Conservation (phyloP, 2,888 invertebrate species). For the Parapristionchus giblindavisi region DNA sequence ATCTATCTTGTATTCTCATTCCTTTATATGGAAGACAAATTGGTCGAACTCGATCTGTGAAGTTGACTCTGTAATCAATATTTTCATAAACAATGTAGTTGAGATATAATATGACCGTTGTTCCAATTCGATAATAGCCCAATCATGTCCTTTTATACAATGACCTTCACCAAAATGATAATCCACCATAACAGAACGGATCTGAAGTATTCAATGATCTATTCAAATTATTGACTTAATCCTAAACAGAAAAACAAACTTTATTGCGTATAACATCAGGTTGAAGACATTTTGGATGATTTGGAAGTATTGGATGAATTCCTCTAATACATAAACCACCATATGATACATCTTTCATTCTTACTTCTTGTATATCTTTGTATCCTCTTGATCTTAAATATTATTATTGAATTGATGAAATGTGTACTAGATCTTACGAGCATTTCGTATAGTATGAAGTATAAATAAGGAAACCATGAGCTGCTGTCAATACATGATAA, state of each 20-base stretch:
- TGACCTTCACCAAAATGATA: conserved; percentile 54
- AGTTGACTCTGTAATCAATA: conserved; percentile 47
- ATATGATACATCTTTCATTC: conserved; percentile 47
- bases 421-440: conserved; percentile 5
- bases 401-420: background rate
- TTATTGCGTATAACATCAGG: conserved; percentile 51
- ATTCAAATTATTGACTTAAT: too few species aligned
- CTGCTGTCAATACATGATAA: conserved; percentile 66
- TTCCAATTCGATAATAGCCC: conserved; percentile 66
- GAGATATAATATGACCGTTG: conserved; percentile 39
- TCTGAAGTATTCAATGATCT: conserved; percentile 48
- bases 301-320: conserved; percentile 44
- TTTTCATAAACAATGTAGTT: background rate
- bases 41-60: conserved; percentile 54
- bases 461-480: conserved; percentile 62
- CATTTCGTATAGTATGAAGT: conserved; percentile 27
- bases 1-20: conserved; percentile 41
- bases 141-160: conserved; percentile 64
- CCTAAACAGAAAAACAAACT: too few species aligned
- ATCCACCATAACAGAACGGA: conserved; percentile 60
- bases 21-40: conserved; percentile 60
- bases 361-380: background rate
- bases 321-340: conserved; percentile 65
- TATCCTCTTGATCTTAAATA: background rate
- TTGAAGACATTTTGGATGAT: conserved; percentile 46